Percentiles rank a stretch among this genome's conserved stretches.
These are phyloP conservation scores for Triops cancriformis DNA, from an alignment of 1,140 invertebrate genomes.

Conservation along the genomic window DNA sequence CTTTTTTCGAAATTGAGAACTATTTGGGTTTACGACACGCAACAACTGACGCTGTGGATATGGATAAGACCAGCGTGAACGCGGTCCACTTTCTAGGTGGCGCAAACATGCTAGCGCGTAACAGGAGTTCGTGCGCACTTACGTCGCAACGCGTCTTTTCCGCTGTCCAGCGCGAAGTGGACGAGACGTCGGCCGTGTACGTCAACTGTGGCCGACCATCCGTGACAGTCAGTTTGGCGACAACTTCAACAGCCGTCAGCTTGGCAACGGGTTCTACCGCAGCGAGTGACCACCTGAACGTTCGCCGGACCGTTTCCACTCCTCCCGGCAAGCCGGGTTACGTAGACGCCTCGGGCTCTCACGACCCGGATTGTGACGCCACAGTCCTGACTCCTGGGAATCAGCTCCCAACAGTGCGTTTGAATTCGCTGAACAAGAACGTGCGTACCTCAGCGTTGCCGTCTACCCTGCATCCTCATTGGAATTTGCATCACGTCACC, in stretches of 20 bases:
- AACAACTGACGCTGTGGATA: background rate
- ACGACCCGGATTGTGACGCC: background rate
- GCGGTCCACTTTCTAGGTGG: background rate
- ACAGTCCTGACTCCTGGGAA: background rate
- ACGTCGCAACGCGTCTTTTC: background rate
- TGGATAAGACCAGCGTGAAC: background rate
- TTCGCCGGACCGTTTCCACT: background rate
- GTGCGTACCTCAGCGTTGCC: background rate
- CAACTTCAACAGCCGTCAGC: background rate
- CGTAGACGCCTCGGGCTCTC: background rate
- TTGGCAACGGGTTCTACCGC: background rate
- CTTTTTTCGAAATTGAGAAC: background rate
- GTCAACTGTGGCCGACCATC: background rate
- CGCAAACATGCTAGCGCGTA: background rate
- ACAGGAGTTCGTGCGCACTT: background rate
- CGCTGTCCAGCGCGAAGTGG: background rate
- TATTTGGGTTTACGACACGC: background rate
- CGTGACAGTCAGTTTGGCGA: background rate
- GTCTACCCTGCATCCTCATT: background rate
- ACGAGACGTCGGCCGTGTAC: background rate
- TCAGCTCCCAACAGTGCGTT: background rate
- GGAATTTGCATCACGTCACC: slow-evolving; percentile 12
- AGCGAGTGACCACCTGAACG: background rate
- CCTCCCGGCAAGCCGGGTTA: background rate
- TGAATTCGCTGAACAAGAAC: slow-evolving; percentile 5